Evolutionary conservation across 2,797 vertebrate genomes (phyloP), one percentile per base, ranked within the genome.

Genomic region (Todus mexicanus): DNA sequence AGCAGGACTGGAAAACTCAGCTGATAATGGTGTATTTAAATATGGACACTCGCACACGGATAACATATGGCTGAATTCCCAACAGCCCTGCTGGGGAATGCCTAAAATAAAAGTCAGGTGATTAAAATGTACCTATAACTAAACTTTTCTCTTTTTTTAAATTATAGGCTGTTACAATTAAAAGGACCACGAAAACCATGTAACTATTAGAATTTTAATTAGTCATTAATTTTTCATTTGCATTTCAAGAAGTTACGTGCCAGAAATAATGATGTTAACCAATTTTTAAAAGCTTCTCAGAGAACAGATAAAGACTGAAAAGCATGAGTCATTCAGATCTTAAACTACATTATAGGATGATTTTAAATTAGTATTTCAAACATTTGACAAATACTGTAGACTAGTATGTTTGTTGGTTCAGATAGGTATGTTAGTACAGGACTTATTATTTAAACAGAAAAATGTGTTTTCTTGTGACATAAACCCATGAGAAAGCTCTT

Each of bases 71-170:
- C 83, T 94, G 38, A 94, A 89, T 75, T 83, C 76, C 90, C 82
- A 87, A 63, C 18, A 91, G 81, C 63, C 68, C 84, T 91, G 54
- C 59, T 78, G 37, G 26, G 33, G 23, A 87, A 83, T 54, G 87
- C 69, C 43, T 72, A 86, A 88, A 95, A 87, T 94, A 94, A 56
- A 65, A 74, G 63, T 92, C 84, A 83, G 47, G 85, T 88, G 91
- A 92, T 37, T 79, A 76, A 89, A 90, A 68, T 6, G 43, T 35
- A 91, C 48, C 56, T 91, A 38, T 56, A 93, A 65, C 76, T 77
- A 51, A 66, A 64, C 26, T 22, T 35, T 50, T 74, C 42, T 29
- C 25, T 33, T 38, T 47, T 40, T 22, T 57, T 79, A 77, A 88
- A 95, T 87, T 90, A 92, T 38, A 94, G 53, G 9, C 50, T 63